These are phyloP conservation scores for Micromys minutus DNA, from an alignment of 2,113 vertebrate species.

Conservation along the genomic window DNA sequence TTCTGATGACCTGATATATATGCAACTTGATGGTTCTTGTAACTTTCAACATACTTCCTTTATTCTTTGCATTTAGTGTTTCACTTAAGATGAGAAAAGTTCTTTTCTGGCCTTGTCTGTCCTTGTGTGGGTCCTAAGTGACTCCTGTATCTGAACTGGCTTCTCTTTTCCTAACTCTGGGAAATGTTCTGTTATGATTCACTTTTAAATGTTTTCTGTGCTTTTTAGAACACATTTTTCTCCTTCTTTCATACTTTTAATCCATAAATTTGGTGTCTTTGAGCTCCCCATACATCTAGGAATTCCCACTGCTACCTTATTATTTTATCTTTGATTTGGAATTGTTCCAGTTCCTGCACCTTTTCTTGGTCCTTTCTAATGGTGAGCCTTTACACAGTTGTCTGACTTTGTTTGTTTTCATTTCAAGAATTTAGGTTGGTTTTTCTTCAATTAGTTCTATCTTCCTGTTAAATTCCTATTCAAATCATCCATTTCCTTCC, in stretches of 20 bases:
- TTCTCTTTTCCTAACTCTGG: not conserved
- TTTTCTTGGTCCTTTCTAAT: not conserved
- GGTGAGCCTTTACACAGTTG: not conserved
- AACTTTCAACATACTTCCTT: not conserved
- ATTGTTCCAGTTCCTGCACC: not conserved
- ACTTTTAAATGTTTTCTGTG: not conserved
- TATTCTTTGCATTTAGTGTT: not conserved
- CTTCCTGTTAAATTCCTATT: no score
- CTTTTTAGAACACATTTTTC: not conserved
- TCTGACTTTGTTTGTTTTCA: not conserved
- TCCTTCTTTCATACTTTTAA: not conserved
- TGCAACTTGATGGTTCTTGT: not conserved
- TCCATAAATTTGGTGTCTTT: not conserved
- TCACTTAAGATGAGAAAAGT: not conserved
- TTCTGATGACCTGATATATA: not conserved
- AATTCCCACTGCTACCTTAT: not conserved
- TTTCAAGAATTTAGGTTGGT: no score
- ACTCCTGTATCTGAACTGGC: not conserved
- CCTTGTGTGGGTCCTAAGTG: not conserved
- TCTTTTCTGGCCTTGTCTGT: not conserved
- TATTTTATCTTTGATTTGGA: not conserved
- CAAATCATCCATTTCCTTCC: no score
- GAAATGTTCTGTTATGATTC: not conserved
- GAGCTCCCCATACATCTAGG: not conserved
- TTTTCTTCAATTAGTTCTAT: not conserved